Percentiles rank a stretch among this genome's conserved stretches.
phyloP scores from a whole-genome alignment of 1,140 invertebrate species.

The Drosophila elegans region DNA sequence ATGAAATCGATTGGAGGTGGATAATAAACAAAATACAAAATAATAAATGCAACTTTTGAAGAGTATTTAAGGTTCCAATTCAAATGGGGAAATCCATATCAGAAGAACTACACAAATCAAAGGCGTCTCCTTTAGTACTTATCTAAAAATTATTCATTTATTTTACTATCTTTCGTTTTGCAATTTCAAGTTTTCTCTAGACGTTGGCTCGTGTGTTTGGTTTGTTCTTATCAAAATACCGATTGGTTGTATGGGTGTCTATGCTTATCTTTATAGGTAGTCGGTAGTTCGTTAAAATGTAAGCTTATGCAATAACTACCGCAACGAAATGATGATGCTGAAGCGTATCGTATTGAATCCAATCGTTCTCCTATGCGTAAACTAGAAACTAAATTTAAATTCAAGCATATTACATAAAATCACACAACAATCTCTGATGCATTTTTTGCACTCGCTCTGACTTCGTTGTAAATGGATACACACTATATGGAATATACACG shows the following conservation, averaged over 20 bases:
- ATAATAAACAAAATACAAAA: background rate
- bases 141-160: constrained; percentile 71
- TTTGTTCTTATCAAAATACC: constrained; percentile 77
- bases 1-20: too few species aligned
- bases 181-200: constrained; percentile 22
- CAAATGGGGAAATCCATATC: background rate
- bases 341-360: constrained; percentile 51
- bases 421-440: constrained; percentile 70
- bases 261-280: constrained; percentile 55
- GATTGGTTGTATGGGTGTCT: constrained; percentile 34
- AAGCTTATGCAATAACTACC: constrained; percentile 51
- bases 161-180: constrained; percentile 42
- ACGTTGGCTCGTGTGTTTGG: constrained; percentile 29
- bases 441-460: constrained; percentile 40
- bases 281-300: constrained; percentile 43
- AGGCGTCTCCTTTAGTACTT: constrained; percentile 4
- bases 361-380: constrained; percentile 63
- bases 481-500: constrained; percentile 59
- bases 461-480: constrained; percentile 75
- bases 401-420: constrained; percentile 71
- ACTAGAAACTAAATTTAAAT: constrained; percentile 69
- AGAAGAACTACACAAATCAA: constrained; percentile 17
- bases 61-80: constrained; percentile 7
- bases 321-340: constrained; percentile 66
- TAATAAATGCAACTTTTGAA: background rate